phyloP scores from a whole-genome alignment of 2,113 vertebrate species.

The Ptychochromis oligacanthus region DNA sequence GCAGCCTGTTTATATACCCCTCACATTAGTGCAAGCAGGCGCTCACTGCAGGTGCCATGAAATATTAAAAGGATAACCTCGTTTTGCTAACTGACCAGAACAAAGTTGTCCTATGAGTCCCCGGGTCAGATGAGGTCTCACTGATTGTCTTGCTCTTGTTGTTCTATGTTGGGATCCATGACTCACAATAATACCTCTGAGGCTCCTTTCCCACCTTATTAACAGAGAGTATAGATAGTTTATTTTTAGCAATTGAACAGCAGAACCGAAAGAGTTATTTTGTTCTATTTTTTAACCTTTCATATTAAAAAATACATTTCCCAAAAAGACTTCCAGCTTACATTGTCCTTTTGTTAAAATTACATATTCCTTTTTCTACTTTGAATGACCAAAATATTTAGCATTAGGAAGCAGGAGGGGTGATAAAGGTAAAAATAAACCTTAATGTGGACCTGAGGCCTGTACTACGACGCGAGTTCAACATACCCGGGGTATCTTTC shows the following conservation, averaged over 20 bases:
- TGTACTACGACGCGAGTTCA: too few relatives aligned
- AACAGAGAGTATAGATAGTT: background rate
- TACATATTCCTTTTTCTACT: background rate
- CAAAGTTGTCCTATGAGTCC: conserved; percentile 30
- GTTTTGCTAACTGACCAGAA: conserved; percentile 85
- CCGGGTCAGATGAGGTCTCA: background rate
- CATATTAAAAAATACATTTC: background rate
- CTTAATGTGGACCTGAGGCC: background rate
- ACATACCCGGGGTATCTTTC: too few relatives aligned
- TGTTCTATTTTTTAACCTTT: background rate
- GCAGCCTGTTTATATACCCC: conserved; percentile 85
- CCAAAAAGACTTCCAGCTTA: background rate
- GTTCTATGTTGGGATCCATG: conserved; percentile 8
- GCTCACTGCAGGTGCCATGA: conserved; percentile 86
- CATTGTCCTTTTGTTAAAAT: background rate
- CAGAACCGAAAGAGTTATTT: background rate
- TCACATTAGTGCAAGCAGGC: conserved; percentile 84
- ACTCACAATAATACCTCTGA: conserved; percentile 18
- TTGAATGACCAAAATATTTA: background rate
- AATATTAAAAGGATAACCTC: conserved; percentile 87
- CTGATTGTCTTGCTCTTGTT: conserved; percentile 17
- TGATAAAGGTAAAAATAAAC: background rate
- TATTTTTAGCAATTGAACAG: background rate
- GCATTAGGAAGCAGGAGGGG: too few relatives aligned
- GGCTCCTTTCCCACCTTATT: conserved; percentile 1